A percentile compares a stretch with the other conserved stretches of the same genome.
Conservation (phyloP, 1,140 invertebrate genomes). For the Eriocheir sinensis region DNA sequence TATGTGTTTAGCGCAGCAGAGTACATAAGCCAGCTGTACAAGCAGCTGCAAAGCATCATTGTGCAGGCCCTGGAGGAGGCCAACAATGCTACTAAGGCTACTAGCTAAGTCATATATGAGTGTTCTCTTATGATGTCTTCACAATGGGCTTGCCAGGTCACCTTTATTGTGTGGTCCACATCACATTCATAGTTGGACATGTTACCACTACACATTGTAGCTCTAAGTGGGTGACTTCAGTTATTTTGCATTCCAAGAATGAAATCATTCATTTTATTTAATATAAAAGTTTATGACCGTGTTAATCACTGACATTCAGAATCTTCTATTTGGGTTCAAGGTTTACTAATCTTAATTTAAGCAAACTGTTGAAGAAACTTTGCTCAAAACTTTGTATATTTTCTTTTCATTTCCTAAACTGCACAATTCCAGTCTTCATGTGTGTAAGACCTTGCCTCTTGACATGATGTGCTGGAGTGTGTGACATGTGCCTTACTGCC, state of each 20-base stretch:
- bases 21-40: conserved; percentile 43
- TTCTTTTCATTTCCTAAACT: too few species aligned
- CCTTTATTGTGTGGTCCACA: neutral
- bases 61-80: conserved; percentile 41
- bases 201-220: neutral
- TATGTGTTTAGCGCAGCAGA: conserved; percentile 49
- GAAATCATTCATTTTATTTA: neutral
- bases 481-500: too few species aligned
- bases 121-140: neutral
- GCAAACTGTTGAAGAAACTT: conserved; percentile 7
- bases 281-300: neutral
- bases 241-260: neutral
- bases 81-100: neutral
- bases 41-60: conserved; percentile 30
- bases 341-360: neutral
- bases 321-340: too few species aligned
- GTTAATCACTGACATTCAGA: neutral
- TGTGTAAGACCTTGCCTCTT: too few species aligned
- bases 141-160: too few species aligned
- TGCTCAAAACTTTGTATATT: neutral
- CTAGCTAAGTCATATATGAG: conserved; percentile 14
- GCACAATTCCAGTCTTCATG: too few species aligned
- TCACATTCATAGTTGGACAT: neutral
- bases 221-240: neutral
- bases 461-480: too few species aligned